These are phyloP conservation scores for Stenchaetothrips biformis DNA, from an alignment of 2,888 invertebrate genomes.

Conservation along the genomic window DNA sequence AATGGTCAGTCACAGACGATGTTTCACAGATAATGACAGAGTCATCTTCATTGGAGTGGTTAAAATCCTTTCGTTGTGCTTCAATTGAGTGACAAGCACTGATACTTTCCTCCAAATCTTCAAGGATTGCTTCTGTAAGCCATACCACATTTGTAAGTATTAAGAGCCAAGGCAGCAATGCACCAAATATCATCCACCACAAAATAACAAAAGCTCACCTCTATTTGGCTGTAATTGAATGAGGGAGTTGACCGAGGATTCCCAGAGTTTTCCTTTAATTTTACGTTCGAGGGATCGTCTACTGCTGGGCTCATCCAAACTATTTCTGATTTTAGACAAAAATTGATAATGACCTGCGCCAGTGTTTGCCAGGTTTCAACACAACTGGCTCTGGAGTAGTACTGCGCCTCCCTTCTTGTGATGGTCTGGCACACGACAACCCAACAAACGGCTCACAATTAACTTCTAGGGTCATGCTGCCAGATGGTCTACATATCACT, in stretches of 20 bases:
- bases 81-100: background rate
- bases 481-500: too few relatives aligned
- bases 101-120: background rate
- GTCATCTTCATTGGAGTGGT: too few relatives aligned
- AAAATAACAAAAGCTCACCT: background rate
- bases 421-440: background rate
- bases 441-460: background rate
- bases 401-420: too few relatives aligned
- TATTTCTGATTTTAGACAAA: background rate
- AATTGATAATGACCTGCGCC: conserved; percentile 1
- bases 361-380: background rate
- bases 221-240: background rate
- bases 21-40: too few relatives aligned
- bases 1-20: too few relatives aligned
- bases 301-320: background rate
- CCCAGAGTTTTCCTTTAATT: background rate
- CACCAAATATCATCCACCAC: background rate
- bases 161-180: background rate
- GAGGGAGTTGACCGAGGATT: background rate
- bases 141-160: background rate
- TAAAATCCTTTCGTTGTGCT: background rate
- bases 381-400: background rate
- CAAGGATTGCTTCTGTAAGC: background rate
- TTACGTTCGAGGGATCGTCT: background rate
- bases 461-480: too few relatives aligned